A percentile compares a stretch with the other conserved stretches of the same genome.
phyloP scores from a whole-genome alignment of 2,113 vertebrate species.

The Athene cunicularia region DNA sequence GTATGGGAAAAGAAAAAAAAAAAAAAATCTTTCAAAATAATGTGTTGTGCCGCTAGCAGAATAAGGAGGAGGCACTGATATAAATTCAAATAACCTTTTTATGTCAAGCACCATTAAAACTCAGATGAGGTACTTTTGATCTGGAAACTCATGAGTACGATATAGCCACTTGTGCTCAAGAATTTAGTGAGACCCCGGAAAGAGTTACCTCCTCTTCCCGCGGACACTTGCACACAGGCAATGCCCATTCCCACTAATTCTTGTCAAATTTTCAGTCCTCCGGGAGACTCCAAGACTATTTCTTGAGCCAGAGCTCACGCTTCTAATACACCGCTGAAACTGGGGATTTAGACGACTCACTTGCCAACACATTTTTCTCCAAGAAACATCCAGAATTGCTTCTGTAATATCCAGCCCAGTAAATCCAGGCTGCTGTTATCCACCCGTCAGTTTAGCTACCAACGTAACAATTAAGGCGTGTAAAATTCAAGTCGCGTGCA shows the following conservation, averaged over 20 bases:
- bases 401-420: background rate
- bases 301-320: background rate
- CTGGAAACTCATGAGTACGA: background rate
- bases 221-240: fast-evolving
- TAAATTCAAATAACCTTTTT: background rate
- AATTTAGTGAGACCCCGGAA: background rate
- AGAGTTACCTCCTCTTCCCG: background rate
- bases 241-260: background rate
- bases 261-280: background rate
- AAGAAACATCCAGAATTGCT: background rate
- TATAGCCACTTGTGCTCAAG: background rate
- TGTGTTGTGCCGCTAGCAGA: background rate
- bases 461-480: background rate
- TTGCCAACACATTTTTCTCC: background rate
- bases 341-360: background rate
- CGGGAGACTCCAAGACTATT: background rate
- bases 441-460: background rate
- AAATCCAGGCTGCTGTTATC: background rate
- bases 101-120: background rate
- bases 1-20: background rate
- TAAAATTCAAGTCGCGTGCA: background rate
- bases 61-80: background rate
- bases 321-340: background rate
- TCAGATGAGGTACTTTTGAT: background rate
- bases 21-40: background rate